Conservation (phyloP, 2,888 invertebrate genomes). For the Perithous albicinctus region DNA sequence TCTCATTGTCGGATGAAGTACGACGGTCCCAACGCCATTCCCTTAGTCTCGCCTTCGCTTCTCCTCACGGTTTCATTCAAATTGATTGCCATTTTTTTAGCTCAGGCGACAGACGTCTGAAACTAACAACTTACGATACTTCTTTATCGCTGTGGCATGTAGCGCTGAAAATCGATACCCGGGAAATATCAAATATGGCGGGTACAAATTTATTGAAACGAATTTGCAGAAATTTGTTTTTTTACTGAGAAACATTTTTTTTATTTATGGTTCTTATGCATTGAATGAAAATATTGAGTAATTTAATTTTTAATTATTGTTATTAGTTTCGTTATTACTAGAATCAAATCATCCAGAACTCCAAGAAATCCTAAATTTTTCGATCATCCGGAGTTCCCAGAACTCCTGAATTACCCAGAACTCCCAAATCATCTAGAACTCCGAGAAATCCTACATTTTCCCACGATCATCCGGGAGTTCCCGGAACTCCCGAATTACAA, state of each 20-base stretch:
- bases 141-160: not conserved
- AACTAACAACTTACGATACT: slow-evolving; percentile 6
- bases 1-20: slow-evolving; percentile 65
- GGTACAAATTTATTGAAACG: not conserved
- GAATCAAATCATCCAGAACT: too few relatives aligned
- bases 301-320: too few relatives aligned
- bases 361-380: too few relatives aligned
- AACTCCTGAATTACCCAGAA: too few relatives aligned
- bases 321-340: not conserved
- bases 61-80: slow-evolving; percentile 42
- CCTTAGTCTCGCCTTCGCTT: slow-evolving; percentile 29
- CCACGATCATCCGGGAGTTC: too few relatives aligned
- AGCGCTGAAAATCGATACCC: slow-evolving; percentile 1
- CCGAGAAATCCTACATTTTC: too few relatives aligned
- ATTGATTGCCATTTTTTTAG: slow-evolving; percentile 43
- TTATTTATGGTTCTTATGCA: too few relatives aligned
- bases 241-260: too few relatives aligned
- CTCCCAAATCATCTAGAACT: too few relatives aligned
- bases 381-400: too few relatives aligned
- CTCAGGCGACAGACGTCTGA: slow-evolving; percentile 17
- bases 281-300: too few relatives aligned
- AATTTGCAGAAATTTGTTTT: not conserved
- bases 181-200: not conserved
- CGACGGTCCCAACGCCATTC: slow-evolving; percentile 47
- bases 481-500: too few relatives aligned